A percentile compares a stretch with the other conserved stretches of the same genome.
Evolutionary conservation across 1,140 invertebrate genomes (phyloP).

Genomic region (Mesaphorura yosii): DNA sequence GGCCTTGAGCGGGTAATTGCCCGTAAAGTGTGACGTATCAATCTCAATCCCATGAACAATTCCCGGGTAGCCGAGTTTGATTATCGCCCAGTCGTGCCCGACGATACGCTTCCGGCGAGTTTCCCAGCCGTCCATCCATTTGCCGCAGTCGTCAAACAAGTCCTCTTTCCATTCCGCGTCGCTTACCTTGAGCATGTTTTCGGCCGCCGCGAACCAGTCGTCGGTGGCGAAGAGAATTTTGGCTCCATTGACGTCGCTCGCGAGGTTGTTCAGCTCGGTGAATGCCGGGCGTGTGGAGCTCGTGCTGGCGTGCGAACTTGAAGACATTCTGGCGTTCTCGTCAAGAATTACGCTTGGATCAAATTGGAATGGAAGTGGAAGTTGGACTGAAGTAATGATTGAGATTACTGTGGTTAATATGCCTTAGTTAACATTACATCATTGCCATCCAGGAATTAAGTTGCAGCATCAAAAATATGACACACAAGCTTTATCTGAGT

Average conservation of each 20-base stretch:
- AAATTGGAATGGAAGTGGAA: too few relatives aligned
- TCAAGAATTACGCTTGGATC: too few relatives aligned
- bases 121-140: constrained; percentile 64
- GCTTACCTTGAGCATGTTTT: constrained; percentile 48
- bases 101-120: constrained; percentile 48
- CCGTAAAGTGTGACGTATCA: constrained; percentile 55
- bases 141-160: constrained; percentile 51
- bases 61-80: constrained; percentile 47
- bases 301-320: too few relatives aligned
- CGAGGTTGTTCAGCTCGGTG: constrained; percentile 33
- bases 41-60: constrained; percentile 47
- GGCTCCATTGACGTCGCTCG: constrained; percentile 42
- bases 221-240: constrained; percentile 52
- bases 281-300: constrained; percentile 26
- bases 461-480: too few relatives aligned
- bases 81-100: constrained; percentile 54
- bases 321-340: too few relatives aligned
- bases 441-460: too few relatives aligned
- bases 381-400: too few relatives aligned
- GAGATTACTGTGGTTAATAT: too few relatives aligned
- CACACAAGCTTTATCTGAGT: too few relatives aligned
- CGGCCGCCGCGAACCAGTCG: constrained; percentile 55
- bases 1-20: constrained; percentile 51
- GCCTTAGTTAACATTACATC: too few relatives aligned
- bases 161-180: constrained; percentile 46